A percentile compares a stretch with the other conserved stretches of the same genome.
Conservation (phyloP, 2,797 vertebrate species). For the Enteromius paludinosus region DNA sequence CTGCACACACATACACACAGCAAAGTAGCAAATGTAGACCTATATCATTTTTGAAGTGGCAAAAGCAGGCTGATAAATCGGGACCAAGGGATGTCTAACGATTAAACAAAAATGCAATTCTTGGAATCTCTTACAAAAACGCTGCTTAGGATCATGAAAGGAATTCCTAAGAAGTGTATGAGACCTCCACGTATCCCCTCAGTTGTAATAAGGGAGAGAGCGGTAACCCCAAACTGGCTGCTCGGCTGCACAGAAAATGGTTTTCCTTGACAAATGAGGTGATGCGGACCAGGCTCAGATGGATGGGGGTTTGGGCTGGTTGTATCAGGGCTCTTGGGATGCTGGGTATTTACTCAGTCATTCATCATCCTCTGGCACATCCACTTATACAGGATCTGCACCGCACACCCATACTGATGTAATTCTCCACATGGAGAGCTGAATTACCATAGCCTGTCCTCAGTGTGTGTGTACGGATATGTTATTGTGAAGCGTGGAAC, state of each 20-base stretch:
- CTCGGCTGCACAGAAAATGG: constrained; percentile 70
- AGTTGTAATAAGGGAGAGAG: constrained; percentile 47
- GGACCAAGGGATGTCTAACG: constrained; percentile 14
- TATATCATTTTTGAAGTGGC: constrained; percentile 11
- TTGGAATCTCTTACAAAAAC: constrained; percentile 32
- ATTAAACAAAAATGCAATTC: constrained; percentile 43
- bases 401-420: constrained; percentile 69
- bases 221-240: constrained; percentile 69
- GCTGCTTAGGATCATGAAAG: constrained; percentile 22
- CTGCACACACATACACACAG: constrained; percentile 43
- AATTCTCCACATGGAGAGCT: constrained; percentile 66
- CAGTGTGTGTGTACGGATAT: constrained; percentile 26
- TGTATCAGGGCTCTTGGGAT: constrained; percentile 72
- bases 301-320: constrained; percentile 68
- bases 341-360: constrained; percentile 71
- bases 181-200: constrained; percentile 38
- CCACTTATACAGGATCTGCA: constrained; percentile 68
- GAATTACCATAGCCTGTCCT: constrained; percentile 57
- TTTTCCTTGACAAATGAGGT: constrained; percentile 74
- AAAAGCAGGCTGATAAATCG: constrained; percentile 30
- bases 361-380: constrained; percentile 77
- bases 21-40: constrained; percentile 47
- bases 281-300: constrained; percentile 67
- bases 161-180: constrained; percentile 29
- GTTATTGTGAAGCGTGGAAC: constrained; percentile 34